Evolutionary conservation across 2,113 vertebrate genomes (phyloP), one percentile per base, ranked within the genome.

Genomic region (Lipophrys pholis): DNA sequence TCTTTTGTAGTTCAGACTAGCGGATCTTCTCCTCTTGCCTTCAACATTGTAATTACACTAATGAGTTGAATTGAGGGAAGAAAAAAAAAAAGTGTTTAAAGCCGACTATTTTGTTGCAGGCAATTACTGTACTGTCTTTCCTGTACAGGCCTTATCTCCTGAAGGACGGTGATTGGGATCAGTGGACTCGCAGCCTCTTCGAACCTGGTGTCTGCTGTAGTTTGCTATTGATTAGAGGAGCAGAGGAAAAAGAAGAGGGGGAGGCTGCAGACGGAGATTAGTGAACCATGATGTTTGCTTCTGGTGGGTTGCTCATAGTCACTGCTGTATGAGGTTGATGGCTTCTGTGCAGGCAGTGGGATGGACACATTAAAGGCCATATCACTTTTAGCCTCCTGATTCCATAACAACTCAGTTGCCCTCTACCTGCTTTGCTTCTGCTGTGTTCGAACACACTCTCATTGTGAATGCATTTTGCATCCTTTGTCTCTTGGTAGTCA

Each of bases 1-100:
- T 64, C 39, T 41, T 48, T 53, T 41, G 11, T 67, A n/a, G 41
- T 14, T 76, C 17, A 15, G 38, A 57, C 16, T 52, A 55, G 79
- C 62, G 65, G 70, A 77, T 83, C 68, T 49, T 63, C 72, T 71
- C 49, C 36, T 57, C 81, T 82, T 49, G 8, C 54, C 73, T 60
- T 87, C 84, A 78, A 58, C 39, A 62, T 86, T 73, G 80, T 81
- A 86, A 91, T 89, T 84, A 81, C 61, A 70, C 78, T 80, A 87
- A 90, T 85, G 78, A 86, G 89, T 80, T 59, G 68, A 80, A 73
- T 63, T 55, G 11, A 35, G 35, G 49, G 55, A 35, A 40, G 48
- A 42, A 15, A 68, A 71, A 40, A 50, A 42, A 15, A 68, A 71
- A 35, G 39, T 9, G 46, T 41, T 7, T 30, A 75, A 79, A 67